Percentiles rank a stretch among this genome's conserved stretches.
Evolutionary conservation across 30 jellyfish, hydroid and myxozoan species (phyloP).

Genomic region (Aurelia aurita complex sp. Pacific): DNA sequence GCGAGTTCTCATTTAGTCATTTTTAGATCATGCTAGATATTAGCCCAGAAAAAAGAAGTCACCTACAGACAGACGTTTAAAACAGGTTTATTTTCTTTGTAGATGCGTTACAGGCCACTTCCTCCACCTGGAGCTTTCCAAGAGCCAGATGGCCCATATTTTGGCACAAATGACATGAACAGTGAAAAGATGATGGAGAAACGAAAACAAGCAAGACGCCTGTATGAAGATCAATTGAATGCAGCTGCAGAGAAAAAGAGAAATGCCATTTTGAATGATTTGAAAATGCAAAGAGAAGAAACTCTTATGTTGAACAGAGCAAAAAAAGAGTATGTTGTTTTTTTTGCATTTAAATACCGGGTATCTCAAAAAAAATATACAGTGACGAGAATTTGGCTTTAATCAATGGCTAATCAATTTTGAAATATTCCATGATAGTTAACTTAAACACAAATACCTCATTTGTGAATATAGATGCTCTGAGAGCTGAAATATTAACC

Average conservation of each 20-base stretch:
- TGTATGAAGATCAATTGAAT: slow-evolving; percentile 82
- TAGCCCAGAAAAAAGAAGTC: no score
- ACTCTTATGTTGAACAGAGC: slow-evolving; percentile 75
- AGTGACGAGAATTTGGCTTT: no score
- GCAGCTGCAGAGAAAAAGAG: slow-evolving; percentile 83
- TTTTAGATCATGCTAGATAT: no score
- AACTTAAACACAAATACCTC: no score
- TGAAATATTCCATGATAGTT: no score
- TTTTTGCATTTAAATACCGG: neutral
- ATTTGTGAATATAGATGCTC: no score
- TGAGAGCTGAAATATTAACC: no score
- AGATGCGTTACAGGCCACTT: slow-evolving; percentile 72
- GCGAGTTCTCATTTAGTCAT: no score
- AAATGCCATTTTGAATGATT: slow-evolving; percentile 54
- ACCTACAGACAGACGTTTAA: no score
- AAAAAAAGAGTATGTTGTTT: slow-evolving; percentile 73
- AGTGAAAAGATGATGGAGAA: slow-evolving; percentile 68
- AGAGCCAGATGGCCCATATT: slow-evolving; percentile 78
- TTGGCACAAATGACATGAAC: slow-evolving; percentile 77
- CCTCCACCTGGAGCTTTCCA: slow-evolving; percentile 79
- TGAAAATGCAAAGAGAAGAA: slow-evolving; percentile 75
- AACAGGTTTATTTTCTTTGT: no score
- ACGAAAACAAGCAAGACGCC: slow-evolving; percentile 58
- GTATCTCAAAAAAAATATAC: no score
- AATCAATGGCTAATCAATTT: no score